These are phyloP conservation scores for Bufotes viridis DNA, from an alignment of 2,797 vertebrate genomes.

Conservation along the genomic window DNA sequence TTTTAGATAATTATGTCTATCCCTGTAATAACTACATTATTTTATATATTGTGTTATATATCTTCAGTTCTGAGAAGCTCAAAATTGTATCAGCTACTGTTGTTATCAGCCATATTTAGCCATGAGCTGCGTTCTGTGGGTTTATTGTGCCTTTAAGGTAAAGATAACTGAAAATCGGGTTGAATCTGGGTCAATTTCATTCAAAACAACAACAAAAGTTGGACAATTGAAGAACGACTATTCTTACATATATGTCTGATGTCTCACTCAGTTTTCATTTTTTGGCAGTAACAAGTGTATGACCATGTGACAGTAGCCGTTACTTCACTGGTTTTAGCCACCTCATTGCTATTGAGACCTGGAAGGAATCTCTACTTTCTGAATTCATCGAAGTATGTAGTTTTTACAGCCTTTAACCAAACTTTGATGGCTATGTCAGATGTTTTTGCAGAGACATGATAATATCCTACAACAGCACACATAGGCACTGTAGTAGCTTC, in stretches of 20 bases:
- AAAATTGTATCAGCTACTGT: no score
- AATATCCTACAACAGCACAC: constrained; percentile 46
- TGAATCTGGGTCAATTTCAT: no score
- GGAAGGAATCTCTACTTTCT: constrained; percentile 20
- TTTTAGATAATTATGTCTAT: no score
- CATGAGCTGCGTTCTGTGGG: no score
- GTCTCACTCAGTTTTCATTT: constrained; percentile 2
- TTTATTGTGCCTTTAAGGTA: no score
- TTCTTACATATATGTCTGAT: neutral
- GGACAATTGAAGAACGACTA: neutral
- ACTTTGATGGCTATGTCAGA: constrained; percentile 56
- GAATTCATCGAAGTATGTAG: constrained; percentile 16
- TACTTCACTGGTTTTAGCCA: neutral
- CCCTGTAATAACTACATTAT: no score
- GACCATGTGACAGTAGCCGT: constrained; percentile 8
- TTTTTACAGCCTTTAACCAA: constrained; percentile 52
- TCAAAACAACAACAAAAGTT: neutral
- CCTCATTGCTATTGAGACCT: neutral
- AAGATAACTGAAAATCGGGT: no score
- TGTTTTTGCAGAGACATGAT: constrained; percentile 43
- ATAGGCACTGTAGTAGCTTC: constrained; percentile 20
- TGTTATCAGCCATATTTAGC: no score
- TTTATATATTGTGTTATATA: no score
- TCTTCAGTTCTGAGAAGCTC: no score
- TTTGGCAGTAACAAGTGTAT: constrained; percentile 21